Base-by-base conservation (phyloP, 1,140 invertebrate genomes). In the Drosophila mayri region DNA sequence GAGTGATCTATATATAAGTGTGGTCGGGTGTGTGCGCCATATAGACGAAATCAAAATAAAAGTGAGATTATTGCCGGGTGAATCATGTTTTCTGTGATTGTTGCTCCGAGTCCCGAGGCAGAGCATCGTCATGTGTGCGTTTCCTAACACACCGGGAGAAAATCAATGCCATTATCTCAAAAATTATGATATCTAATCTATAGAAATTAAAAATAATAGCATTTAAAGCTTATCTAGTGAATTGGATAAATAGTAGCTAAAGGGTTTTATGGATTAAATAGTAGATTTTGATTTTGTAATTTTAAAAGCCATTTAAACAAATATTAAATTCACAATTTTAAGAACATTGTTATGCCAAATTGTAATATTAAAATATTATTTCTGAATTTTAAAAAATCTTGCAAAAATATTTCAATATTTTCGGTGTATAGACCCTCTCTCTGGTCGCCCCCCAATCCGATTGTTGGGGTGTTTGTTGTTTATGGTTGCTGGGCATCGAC, bases 31-130 rank as follows among this genome's bases (percentile, higher is more conserved):
- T 62, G 44, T 60, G 68, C 43, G 50, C 55, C 63, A 66, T 78
- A 71, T 82, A 73, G 68, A 87, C 62, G 76, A 90, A 90, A 85
- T 87, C 82, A 82, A 87, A 91, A 91, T 83, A 87, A 91, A 91
- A 91, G 87, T 84, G 75, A 90, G 80, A 91, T 90, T 90, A 84
- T 90, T 90, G 78, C 81, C 68, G 85, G 65, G 78, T 91, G 87
- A 91, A 77, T 91, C 87, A 91, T 55, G 58, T 76, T 54, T 35
- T 25, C 32, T 30, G 68, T 40, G 60, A 52, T 61, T 49, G 59
- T 18, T 41, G 65, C 61, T 68, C 63, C 16, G 46, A 37, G 59
- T 37, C 38, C 54, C 30, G 55, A 49, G 66, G 55, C 62, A 63
- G 57, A 58, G 68, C 80, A 82, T 79, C 82, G 65, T 85, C 81